phyloP scores from a whole-genome alignment of 1,140 invertebrate species.

The Heliothis virescens region DNA sequence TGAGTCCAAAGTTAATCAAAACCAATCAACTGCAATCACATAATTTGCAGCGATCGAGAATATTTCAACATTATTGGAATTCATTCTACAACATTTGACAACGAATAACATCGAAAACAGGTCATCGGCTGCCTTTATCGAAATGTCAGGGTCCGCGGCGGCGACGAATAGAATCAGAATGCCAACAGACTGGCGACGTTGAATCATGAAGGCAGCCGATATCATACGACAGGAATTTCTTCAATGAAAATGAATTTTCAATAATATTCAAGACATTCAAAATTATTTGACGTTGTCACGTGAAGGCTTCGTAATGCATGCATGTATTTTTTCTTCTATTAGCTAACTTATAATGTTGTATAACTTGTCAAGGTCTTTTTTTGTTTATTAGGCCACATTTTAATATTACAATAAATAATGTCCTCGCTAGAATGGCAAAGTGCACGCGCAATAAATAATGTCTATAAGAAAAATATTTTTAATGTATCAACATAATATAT shows the following conservation, averaged over 20 bases:
- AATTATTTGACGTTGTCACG: conserved; percentile 11
- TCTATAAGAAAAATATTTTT: neutral
- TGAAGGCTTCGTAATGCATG: neutral
- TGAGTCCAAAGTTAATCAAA: conserved; percentile 18
- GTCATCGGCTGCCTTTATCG: conserved; percentile 60
- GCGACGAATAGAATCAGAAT: conserved; percentile 70
- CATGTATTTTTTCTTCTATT: neutral
- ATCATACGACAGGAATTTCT: conserved; percentile 42
- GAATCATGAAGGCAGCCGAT: conserved; percentile 40
- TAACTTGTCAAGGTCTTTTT: neutral
- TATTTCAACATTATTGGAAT: conserved; percentile 51
- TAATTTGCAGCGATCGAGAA: conserved; percentile 34
- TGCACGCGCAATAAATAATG: neutral
- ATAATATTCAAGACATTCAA: conserved; percentile 3
- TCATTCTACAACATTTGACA: conserved; percentile 56
- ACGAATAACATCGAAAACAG: conserved; percentile 61
- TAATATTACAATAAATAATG: neutral
- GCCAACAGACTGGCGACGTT: conserved; percentile 63
- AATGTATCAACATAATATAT: too few relatives aligned
- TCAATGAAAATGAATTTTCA: conserved; percentile 29
- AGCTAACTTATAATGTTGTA: neutral
- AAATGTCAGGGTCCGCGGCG: conserved; percentile 81
- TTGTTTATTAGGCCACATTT: too few relatives aligned
- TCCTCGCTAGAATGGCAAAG: neutral
- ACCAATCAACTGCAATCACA: conserved; percentile 28